A percentile compares a stretch with the other conserved stretches of the same genome.
Conservation (phyloP, 2,113 vertebrate genomes). For the Serilophus lunatus region DNA sequence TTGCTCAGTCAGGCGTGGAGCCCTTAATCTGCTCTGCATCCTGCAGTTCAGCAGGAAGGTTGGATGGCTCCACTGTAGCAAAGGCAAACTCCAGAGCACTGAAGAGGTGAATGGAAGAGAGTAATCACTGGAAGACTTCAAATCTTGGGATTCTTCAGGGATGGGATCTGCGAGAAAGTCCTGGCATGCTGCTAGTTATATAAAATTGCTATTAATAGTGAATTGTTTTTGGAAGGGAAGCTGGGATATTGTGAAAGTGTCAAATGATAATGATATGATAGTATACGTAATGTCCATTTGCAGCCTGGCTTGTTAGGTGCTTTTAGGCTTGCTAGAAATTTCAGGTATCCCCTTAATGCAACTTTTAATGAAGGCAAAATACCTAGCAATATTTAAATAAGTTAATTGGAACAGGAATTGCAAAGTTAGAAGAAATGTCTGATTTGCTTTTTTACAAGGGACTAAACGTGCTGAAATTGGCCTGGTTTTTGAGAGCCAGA, state of each 20-base stretch:
- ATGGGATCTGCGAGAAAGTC: background rate
- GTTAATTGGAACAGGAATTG: background rate
- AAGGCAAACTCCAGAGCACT: background rate
- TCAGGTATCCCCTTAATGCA: background rate
- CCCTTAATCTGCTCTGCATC: background rate
- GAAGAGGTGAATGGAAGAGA: background rate
- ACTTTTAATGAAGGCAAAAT: background rate
- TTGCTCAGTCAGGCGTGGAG: background rate
- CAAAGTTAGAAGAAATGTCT: background rate
- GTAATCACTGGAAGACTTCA: background rate
- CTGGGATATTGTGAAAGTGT: slow-evolving; percentile 6
- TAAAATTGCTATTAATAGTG: slow-evolving; percentile 14
- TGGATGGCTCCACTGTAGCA: background rate
- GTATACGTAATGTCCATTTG: background rate
- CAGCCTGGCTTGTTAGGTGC: background rate
- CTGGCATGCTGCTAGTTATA: background rate
- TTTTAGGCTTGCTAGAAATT: background rate
- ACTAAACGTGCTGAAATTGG: background rate
- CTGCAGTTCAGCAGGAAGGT: background rate
- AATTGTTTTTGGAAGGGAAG: slow-evolving; percentile 29
- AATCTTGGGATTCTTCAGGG: background rate
- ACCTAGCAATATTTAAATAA: background rate
- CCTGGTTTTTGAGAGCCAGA: background rate
- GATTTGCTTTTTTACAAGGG: background rate
- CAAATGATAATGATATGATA: background rate